Conservation (phyloP, 2,888 invertebrate genomes). For the Himalopsyche anomala region DNA sequence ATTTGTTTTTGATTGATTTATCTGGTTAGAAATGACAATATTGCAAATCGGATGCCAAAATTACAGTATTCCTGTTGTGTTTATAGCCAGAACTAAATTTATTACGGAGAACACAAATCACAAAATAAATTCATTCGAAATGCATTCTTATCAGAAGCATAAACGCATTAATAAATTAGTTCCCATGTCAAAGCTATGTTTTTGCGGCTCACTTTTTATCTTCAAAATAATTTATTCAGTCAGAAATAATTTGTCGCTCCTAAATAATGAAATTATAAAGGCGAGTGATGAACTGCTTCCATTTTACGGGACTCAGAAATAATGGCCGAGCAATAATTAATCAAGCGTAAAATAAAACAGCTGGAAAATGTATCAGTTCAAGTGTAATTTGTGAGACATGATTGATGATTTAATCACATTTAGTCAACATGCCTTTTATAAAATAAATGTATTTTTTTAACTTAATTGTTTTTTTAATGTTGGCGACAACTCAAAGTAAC, state of each 20-base stretch:
- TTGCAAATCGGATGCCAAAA: too few species aligned
- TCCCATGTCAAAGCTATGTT: slow-evolving; percentile 12
- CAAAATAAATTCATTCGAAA: background rate
- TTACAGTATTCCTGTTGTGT: too few species aligned
- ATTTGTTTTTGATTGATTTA: too few species aligned
- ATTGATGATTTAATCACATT: background rate
- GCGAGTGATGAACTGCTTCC: slow-evolving; percentile 5
- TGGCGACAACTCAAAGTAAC: too few species aligned
- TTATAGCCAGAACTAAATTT: too few species aligned
- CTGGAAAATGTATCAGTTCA: slow-evolving; percentile 18
- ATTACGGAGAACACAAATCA: too few species aligned
- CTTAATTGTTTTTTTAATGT: too few species aligned
- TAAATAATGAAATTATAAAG: slow-evolving; percentile 20
- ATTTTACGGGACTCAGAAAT: slow-evolving; percentile 18
- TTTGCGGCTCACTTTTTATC: slow-evolving; percentile 11
- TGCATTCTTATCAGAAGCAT: slow-evolving; percentile 1
- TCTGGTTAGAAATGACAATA: too few species aligned
- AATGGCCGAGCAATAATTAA: slow-evolving; percentile 29
- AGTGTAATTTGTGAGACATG: background rate
- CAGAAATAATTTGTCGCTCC: slow-evolving; percentile 25
- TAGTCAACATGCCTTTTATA: too few species aligned
- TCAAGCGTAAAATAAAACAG: slow-evolving; percentile 26
- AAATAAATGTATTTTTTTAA: too few species aligned
- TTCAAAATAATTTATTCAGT: slow-evolving; percentile 1
- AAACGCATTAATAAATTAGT: background rate